Evolutionary conservation across 2,888 invertebrate genomes (phyloP), one percentile per base, ranked within the genome.

Genomic region (Coremacera marginata): DNA sequence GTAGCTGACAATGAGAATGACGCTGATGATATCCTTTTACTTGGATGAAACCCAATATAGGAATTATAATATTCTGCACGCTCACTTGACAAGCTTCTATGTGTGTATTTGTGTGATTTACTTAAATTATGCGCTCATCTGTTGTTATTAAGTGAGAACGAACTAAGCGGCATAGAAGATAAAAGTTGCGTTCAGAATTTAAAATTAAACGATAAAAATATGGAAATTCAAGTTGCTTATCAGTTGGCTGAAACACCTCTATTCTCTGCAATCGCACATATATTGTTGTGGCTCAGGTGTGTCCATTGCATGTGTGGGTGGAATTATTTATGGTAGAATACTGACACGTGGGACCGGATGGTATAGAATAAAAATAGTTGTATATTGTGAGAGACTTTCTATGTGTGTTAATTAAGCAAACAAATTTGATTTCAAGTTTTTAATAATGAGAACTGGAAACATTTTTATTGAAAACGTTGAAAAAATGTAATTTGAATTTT

Each of bases 151-250:
- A 51, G 68, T 27, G 27, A 68, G 5, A 51, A 63, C 27, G n/a
- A 63, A 27, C 19, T 22, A 14, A 60, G 8, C 57, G 0, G 44
- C 11, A 37, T 19, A 22, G 67, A 67, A 8, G 22, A 51, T 14
- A 51, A 68, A 27, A 34, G 5, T 9, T 22, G 51, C 51, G 51
- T 68, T 51, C 27, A 51, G 49, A 75, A 49, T 75, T 82, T 82
- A 84, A 83, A 85, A 83, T 84, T 82, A 85, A 84, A 84, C 83
- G 84, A 85, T 84, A 85, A 85, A 83, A 84, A 62, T 65, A 57
- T 67, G 71, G 60, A 31, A 76, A 78, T 78, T 76, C 73, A 31
- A 31, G n/a, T n/a, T 72, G 77, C 76, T 77, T 77, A 77, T 79
- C 74, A 68, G 27, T 52, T 62, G 11, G 22, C 2, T 5, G 14